Conservation (phyloP, 92 coral and sea anemone genomes). For the Zoanthus sociatus region DNA sequence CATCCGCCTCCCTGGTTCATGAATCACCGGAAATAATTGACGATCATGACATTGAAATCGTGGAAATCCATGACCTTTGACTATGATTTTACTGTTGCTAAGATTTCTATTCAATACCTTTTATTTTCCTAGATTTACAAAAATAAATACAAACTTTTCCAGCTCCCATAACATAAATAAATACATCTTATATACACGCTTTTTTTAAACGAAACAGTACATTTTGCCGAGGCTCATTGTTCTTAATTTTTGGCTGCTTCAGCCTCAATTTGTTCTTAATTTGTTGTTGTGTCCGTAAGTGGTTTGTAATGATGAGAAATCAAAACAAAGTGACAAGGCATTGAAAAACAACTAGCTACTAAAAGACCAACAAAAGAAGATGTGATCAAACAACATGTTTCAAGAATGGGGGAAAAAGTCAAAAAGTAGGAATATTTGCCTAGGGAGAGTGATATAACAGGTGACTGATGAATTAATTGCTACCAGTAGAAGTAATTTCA, state of each 20-base stretch:
- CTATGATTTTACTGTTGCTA: conserved; percentile 8
- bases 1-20: conserved; percentile 23
- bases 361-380: conserved; percentile 36
- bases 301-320: too few relatives aligned
- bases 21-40: conserved; percentile 17
- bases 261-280: too few relatives aligned
- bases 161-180: neutral
- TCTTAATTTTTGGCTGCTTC: too few relatives aligned
- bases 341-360: too few relatives aligned
- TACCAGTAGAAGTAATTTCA: neutral
- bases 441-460: neutral
- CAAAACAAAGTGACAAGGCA: too few relatives aligned
- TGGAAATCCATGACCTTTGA: neutral
- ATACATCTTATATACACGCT: too few relatives aligned
- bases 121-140: neutral
- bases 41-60: neutral
- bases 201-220: too few relatives aligned
- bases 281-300: too few relatives aligned
- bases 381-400: conserved; percentile 26
- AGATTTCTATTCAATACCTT: neutral
- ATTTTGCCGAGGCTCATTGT: too few relatives aligned
- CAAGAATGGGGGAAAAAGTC: neutral
- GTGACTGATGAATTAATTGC: neutral
- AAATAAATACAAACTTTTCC: neutral
- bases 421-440: neutral